Evolutionary conservation across 2,888 invertebrate species (phyloP).

Genomic region (Dynastes hyllus): DNA sequence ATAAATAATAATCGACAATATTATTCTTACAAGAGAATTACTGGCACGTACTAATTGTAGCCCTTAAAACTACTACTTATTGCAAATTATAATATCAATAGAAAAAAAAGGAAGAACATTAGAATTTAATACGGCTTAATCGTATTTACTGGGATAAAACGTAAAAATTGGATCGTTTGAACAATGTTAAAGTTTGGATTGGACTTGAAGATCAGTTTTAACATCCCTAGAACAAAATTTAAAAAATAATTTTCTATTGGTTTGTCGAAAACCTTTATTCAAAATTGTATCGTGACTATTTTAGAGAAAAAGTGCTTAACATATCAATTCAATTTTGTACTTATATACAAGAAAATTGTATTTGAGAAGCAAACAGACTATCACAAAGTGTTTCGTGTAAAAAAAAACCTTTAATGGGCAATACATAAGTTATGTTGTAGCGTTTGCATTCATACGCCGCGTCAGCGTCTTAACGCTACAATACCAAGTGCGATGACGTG

Average conservation of each 20-base stretch:
- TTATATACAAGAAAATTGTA: too few relatives aligned
- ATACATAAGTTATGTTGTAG: too few relatives aligned
- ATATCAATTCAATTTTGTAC: too few relatives aligned
- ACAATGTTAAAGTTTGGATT: slow-evolving; percentile 46
- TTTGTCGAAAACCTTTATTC: not conserved
- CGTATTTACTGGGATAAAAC: not conserved
- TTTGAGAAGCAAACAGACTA: too few relatives aligned
- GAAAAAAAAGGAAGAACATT: slow-evolving; percentile 22
- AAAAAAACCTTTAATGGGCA: too few relatives aligned
- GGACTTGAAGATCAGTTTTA: slow-evolving; percentile 41
- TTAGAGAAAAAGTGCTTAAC: not conserved
- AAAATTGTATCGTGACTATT: not conserved
- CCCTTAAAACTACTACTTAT: slow-evolving; percentile 14
- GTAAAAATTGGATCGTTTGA: slow-evolving; percentile 15
- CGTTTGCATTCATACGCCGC: too few relatives aligned
- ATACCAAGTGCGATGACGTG: too few relatives aligned
- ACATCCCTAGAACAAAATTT: slow-evolving; percentile 47
- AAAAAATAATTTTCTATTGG: slow-evolving; percentile 3
- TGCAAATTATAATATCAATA: slow-evolving; percentile 15
- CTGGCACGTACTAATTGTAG: slow-evolving; percentile 21
- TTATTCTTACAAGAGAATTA: not conserved
- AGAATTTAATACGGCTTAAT: slow-evolving; percentile 1
- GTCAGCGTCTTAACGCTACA: too few relatives aligned
- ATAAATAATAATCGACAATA: slow-evolving; percentile 20
- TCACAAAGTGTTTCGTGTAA: too few relatives aligned